phyloP scores from a whole-genome alignment of 1,140 invertebrate species.

The Drosophila nannoptera region DNA sequence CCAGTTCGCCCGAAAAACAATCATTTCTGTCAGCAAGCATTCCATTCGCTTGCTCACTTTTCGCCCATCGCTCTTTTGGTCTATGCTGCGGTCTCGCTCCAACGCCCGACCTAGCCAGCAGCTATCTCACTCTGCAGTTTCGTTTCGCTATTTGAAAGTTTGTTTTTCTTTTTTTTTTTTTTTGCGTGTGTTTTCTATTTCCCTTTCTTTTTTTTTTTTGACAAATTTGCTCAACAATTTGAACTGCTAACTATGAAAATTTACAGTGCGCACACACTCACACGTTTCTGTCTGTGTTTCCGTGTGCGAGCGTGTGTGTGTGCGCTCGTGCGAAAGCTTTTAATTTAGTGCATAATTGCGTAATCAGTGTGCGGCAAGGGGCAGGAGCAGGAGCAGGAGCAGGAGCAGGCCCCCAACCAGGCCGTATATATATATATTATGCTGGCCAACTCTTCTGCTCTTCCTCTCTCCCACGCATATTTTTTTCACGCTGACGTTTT shows the following conservation, averaged over 20 bases:
- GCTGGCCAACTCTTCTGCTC: constrained; percentile 8
- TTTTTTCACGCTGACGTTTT: constrained; percentile 7
- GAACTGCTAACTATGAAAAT: constrained; percentile 24
- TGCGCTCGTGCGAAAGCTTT: constrained; percentile 25
- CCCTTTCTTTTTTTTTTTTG: constrained; percentile 20
- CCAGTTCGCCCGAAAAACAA: constrained; percentile 28
- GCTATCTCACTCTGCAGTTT: constrained; percentile 5
- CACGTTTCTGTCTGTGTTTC: neutral
- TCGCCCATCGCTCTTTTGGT: neutral
- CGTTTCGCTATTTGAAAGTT: constrained; percentile 30
- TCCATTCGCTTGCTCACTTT: constrained; percentile 9
- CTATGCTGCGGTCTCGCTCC: neutral
- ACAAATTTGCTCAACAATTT: constrained; percentile 37
- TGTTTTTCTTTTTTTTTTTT: constrained; percentile 19
- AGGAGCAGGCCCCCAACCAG: neutral
- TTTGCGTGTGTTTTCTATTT: neutral
- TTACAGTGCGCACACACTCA: constrained; percentile 8
- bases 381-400: neutral
- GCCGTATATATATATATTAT: constrained; percentile 7
- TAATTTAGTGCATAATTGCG: constrained; percentile 54
- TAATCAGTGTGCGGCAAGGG: constrained; percentile 31
- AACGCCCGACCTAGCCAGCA: neutral
- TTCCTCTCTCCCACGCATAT: neutral
- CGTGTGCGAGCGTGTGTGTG: neutral
- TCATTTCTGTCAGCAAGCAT: constrained; percentile 24